phyloP scores from a whole-genome alignment of 2,797 vertebrate genomes.

The Basileuterus tristriatus region DNA sequence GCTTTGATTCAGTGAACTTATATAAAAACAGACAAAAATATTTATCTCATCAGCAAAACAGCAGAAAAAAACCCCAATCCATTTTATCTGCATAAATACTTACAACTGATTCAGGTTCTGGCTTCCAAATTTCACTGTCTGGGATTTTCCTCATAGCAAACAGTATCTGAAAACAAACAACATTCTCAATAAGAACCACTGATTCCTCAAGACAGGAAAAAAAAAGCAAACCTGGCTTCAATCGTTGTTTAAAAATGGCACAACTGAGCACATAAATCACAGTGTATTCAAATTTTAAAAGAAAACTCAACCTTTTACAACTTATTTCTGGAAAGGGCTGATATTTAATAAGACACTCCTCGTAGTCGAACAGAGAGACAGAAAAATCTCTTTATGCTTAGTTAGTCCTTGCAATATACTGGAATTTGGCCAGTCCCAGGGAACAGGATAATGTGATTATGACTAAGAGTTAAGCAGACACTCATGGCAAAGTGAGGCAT shows the following conservation, averaged over 20 bases:
- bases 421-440: not conserved
- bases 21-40: not conserved
- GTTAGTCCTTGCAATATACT: not conserved
- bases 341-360: not conserved
- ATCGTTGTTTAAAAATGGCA: not conserved
- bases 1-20: not conserved
- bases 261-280: not conserved
- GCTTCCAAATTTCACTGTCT: slow-evolving; percentile 87
- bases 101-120: slow-evolving; percentile 87
- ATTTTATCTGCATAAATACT: slow-evolving; percentile 43
- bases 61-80: fast-evolving
- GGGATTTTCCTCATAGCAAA: slow-evolving; percentile 86
- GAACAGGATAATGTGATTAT: not conserved
- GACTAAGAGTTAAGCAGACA: not conserved
- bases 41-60: not conserved
- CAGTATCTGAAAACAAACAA: slow-evolving; percentile 82
- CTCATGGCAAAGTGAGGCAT: not conserved
- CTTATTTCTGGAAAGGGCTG: not conserved
- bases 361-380: not conserved
- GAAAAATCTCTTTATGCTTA: not conserved
- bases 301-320: not conserved
- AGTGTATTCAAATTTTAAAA: not conserved
- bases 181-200: not conserved
- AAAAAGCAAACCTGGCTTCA: not conserved
- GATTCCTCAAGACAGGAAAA: not conserved